Evolutionary conservation across 1,140 invertebrate genomes (phyloP).

Genomic region (Sarcophaga bullata): DNA sequence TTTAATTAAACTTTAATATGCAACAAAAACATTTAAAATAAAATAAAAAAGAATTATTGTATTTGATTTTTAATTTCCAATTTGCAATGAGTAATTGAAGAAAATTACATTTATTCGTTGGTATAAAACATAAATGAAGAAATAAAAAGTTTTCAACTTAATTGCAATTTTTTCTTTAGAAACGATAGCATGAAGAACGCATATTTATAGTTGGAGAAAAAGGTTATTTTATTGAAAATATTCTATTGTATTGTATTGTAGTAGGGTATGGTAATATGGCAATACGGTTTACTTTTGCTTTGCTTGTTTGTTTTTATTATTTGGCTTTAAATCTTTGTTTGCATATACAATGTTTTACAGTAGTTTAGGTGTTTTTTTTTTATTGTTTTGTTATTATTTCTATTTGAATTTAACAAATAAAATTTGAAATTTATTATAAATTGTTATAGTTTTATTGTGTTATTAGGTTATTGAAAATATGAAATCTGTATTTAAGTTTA

Average conservation of each 20-base stretch:
- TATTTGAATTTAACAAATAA: constrained; percentile 8
- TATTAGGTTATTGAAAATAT: background rate
- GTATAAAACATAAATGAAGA: too few relatives aligned
- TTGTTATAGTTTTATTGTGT: background rate
- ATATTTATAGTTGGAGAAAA: background rate
- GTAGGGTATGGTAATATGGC: background rate
- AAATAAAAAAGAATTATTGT: too few relatives aligned
- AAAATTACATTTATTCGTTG: too few relatives aligned
- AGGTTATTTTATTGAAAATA: background rate
- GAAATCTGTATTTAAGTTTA: background rate
- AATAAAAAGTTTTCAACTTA: too few relatives aligned
- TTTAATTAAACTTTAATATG: background rate
- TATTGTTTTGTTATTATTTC: background rate
- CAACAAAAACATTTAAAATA: background rate
- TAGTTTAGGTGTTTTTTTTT: background rate
- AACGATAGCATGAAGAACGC: background rate
- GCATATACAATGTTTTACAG: background rate
- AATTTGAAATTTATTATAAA: background rate
- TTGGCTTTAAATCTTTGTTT: constrained; percentile 21
- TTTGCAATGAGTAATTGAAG: too few relatives aligned
- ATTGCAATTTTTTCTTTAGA: background rate
- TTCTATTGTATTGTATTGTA: background rate
- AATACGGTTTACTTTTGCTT: background rate
- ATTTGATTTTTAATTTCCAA: too few relatives aligned
- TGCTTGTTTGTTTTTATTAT: background rate